Evolutionary conservation across 2,113 vertebrate genomes (phyloP), one percentile per base, ranked within the genome.

Genomic region (Petaurus breviceps): DNA sequence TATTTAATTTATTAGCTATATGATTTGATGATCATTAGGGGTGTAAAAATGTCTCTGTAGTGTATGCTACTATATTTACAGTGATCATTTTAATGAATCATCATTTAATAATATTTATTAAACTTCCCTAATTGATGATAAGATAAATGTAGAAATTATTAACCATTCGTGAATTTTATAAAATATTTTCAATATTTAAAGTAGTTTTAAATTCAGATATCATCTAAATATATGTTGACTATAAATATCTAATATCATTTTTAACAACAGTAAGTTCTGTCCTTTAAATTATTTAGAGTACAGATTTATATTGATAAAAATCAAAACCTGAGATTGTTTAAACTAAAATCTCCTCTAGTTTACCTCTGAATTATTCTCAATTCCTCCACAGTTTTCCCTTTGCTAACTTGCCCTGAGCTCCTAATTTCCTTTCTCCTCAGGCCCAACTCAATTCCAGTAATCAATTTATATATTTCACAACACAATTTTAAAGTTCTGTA

Each of bases 161-260:
- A 84, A 61, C 0, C 90, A 37, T 26, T 89, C 93, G 46, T 90
- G 14, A 37, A 31, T 25, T 95, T 90, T 89, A 11, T 7, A 94
- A 95, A 95, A 93, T 0, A 89, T 89, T 51, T 95, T 94, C 51
- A 54, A 96, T 77, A 92, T 94, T 84, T 92, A 16, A 50, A 90
- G 7, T 43, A 91, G 49, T 61, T 91, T 12, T 94, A 53, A 84
- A 94, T 96, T 96, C 3, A 92, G 1, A 55, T 89, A 8, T 1
- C 10, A 92, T 92, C 8, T 53, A 51, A 96, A 11, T 77, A 25
- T 55, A 91, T 22, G 0, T 61, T 94, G n/a, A 84, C 22, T 25
- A 57, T 43, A 52, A 90, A 49, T 28, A 91, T 1, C 95, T 92
- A 26, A 77, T 84, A 92, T 51, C 23, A 49, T 93, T 92, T 96